A percentile compares a stretch with the other conserved stretches of the same genome.
Conservation (phyloP, 2,888 invertebrate species). For the Ophion obscuratus region DNA sequence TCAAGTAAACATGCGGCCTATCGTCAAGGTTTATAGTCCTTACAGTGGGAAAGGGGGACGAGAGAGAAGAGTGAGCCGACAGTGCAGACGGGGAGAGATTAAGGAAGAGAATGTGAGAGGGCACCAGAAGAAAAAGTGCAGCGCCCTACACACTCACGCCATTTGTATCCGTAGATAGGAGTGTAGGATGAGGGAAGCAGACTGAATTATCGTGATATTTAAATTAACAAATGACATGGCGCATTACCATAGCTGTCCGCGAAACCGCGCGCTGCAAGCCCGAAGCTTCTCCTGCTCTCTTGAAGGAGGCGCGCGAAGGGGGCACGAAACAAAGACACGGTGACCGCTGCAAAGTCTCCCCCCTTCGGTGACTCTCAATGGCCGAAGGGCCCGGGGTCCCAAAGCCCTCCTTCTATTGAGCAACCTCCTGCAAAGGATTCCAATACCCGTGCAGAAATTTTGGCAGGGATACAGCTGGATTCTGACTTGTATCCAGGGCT, state of each 20-base stretch:
- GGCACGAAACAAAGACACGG: conserved; percentile 64
- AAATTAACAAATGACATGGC: conserved; percentile 82
- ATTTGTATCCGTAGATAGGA: conserved; percentile 28
- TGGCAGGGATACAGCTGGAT: no score
- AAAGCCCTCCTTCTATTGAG: neutral
- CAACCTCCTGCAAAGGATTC: neutral
- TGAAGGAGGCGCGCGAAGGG: conserved; percentile 24
- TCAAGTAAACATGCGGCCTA: no score
- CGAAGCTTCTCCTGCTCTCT: conserved; percentile 71
- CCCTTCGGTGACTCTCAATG: conserved; percentile 31
- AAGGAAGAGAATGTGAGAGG: conserved; percentile 61
- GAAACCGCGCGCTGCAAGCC: conserved; percentile 72
- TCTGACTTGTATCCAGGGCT: no score
- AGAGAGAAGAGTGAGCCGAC: conserved; percentile 35
- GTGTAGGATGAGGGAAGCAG: conserved; percentile 72
- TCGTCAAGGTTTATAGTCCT: neutral
- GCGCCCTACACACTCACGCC: conserved; percentile 32
- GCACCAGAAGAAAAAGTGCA: conserved; percentile 60
- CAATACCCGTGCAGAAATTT: no score
- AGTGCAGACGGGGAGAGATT: conserved; percentile 39
- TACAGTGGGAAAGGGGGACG: conserved; percentile 54
- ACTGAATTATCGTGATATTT: conserved; percentile 82
- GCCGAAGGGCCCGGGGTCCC: conserved; percentile 24
- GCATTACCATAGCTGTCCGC: conserved; percentile 80
- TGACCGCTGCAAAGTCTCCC: conserved; percentile 52